These are phyloP conservation scores for Copidosoma floridanum DNA, from an alignment of 1,140 invertebrate species.

Conservation along the genomic window DNA sequence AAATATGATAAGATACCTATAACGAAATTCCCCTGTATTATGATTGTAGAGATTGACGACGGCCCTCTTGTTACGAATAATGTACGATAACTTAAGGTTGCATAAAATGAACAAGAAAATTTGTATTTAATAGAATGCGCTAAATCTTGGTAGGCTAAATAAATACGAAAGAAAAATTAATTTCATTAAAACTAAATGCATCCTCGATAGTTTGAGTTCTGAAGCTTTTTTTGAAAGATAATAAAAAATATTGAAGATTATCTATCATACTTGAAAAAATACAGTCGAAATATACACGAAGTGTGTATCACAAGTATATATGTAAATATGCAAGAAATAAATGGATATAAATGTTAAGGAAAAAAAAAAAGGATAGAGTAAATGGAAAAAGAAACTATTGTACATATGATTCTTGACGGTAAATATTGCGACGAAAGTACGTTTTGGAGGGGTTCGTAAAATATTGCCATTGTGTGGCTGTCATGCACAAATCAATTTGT, in stretches of 20 bases:
- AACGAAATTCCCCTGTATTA: neutral
- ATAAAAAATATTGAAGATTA: too few species aligned
- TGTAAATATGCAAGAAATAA: slow-evolving; percentile 22
- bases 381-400: slow-evolving; percentile 15
- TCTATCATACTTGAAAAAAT: too few species aligned
- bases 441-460: slow-evolving; percentile 6
- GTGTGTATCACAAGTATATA: slow-evolving; percentile 15
- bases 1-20: too few species aligned
- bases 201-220: too few species aligned
- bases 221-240: too few species aligned
- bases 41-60: neutral
- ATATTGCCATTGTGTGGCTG: slow-evolving; percentile 22
- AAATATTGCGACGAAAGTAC: slow-evolving; percentile 5
- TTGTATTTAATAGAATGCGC: too few species aligned
- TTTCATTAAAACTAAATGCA: too few species aligned
- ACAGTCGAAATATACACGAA: neutral
- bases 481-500: slow-evolving; percentile 24
- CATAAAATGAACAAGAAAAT: too few species aligned
- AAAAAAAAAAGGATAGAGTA: slow-evolving; percentile 6
- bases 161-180: too few species aligned
- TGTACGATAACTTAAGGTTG: too few species aligned
- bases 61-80: too few species aligned
- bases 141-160: too few species aligned
- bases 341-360: slow-evolving; percentile 5
- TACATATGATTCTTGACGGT: slow-evolving; percentile 21